Base-by-base conservation (phyloP, 2,113 vertebrate genomes). In the Scatophagus argus region DNA sequence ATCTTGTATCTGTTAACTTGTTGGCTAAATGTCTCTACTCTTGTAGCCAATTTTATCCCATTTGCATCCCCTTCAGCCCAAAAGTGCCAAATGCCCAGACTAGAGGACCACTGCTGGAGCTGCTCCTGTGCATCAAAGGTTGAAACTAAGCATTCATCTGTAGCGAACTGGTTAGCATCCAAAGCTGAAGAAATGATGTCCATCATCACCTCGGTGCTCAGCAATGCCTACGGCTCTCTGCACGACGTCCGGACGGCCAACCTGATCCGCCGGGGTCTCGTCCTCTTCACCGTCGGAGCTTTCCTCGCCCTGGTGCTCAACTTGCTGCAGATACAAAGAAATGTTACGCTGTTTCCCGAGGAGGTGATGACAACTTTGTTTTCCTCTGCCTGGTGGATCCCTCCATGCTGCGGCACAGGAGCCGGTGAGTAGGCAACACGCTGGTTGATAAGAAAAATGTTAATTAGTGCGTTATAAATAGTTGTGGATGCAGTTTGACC, bases 301-400 rank as follows among this genome's bases (percentile, higher is more conserved):
- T 94, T 97, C 61, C 95, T 99, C 65, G 98, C 98, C 1, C 90
- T 99, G 88, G 98, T 99, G 91, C 95, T 99, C 78, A 98, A 99
- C 93, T 82, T 99, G 86, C 96, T 99, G 83, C 98, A 99, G 91
- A 95, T 99, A 25, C 98, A 98, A 79, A 93, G 97, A 27, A 94
- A 98, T 1, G 98, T 99, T 75, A 97, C 97, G 0, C 91, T 99
- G 13, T 98, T 99, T 60, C 98, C 97, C 0, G 97, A 98, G 12
- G 97, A 99, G 84, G 97, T 98, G 77, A 96, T 98, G 52, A 89
- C 96, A 75, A 97, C 97, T 2, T 91, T 97, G 88, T 98, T 99
- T 79, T 98, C 98, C 14, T 98, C 98, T 0, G 97, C 98, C 49
- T 99, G 98, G 97, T 99, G 98, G 98, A 97, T 99, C 77, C 97